These are phyloP conservation scores for Sciaenops ocellatus DNA, from an alignment of 2,797 vertebrate species.

Conservation along the genomic window DNA sequence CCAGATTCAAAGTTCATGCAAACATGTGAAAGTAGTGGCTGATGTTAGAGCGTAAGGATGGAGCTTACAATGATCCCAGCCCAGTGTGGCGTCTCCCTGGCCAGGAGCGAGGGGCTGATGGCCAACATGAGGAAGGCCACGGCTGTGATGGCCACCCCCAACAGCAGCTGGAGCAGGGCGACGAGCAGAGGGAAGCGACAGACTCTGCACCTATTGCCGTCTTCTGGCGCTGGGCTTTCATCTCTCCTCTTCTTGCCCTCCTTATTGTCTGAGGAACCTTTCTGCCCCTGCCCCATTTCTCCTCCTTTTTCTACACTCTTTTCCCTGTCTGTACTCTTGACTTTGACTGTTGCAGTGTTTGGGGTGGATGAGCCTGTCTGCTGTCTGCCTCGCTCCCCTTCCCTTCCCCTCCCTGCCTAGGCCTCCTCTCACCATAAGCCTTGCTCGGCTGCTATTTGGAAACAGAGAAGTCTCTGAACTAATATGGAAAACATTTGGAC, in stretches of 20 bases:
- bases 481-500: conserved; percentile 98
- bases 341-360: conserved; percentile 64
- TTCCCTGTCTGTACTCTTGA: conserved; percentile 43
- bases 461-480: conserved; percentile 91
- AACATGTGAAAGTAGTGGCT: conserved; percentile 31
- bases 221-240: conserved; percentile 80
- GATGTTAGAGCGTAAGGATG: conserved; percentile 44
- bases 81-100: conserved; percentile 98
- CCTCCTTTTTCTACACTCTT: conserved; percentile 61
- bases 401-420: conserved; percentile 72
- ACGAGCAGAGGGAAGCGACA: conserved; percentile 95
- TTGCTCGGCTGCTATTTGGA: conserved; percentile 85
- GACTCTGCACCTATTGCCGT: conserved; percentile 88
- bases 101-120: conserved; percentile 91
- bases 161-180: conserved; percentile 92
- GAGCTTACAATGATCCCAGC: conserved; percentile 98
- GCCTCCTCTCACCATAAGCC: conserved; percentile 79
- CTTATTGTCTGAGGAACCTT: conserved; percentile 72
- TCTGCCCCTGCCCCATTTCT: conserved; percentile 75
- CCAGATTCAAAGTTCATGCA: conserved; percentile 65
- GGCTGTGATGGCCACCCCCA: conserved; percentile 89
- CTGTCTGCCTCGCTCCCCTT: conserved; percentile 50
- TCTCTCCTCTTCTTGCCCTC: conserved; percentile 67
- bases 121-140: conserved; percentile 95
- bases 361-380: conserved; percentile 60